Conservation (phyloP, 2,888 invertebrate genomes). For the Microchrysa polita region DNA sequence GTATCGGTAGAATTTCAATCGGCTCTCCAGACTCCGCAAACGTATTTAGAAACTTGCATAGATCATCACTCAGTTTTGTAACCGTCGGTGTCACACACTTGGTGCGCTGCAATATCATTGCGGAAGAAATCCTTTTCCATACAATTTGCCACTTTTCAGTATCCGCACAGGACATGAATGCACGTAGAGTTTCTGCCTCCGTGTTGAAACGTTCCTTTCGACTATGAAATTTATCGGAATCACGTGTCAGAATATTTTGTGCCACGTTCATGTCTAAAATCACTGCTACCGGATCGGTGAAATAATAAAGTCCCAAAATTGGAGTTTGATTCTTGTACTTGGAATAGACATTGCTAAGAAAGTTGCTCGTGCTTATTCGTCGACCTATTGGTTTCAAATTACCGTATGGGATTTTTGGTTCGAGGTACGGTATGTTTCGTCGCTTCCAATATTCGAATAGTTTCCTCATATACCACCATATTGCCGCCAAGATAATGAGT, state of each 20-base stretch:
- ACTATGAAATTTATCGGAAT: slow-evolving; percentile 56
- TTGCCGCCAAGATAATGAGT: neutral
- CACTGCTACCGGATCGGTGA: slow-evolving; percentile 44
- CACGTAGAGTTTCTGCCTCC: slow-evolving; percentile 56
- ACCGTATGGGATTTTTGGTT: slow-evolving; percentile 28
- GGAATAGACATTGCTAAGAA: slow-evolving; percentile 53
- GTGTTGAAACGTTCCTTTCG: slow-evolving; percentile 54
- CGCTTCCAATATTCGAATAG: slow-evolving; percentile 52
- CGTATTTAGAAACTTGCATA: slow-evolving; percentile 55
- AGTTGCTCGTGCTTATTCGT: slow-evolving; percentile 53
- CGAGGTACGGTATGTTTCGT: neutral
- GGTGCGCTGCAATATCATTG: slow-evolving; percentile 67
- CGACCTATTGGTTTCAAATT: slow-evolving; percentile 52
- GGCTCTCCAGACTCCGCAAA: slow-evolving; percentile 43
- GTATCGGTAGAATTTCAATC: slow-evolving; percentile 59
- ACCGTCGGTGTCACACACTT: slow-evolving; percentile 62
- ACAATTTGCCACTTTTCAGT: slow-evolving; percentile 65
- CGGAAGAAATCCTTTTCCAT: slow-evolving; percentile 64
- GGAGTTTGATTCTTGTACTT: slow-evolving; percentile 40
- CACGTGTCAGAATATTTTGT: slow-evolving; percentile 55
- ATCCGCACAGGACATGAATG: slow-evolving; percentile 60
- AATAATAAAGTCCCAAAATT: slow-evolving; percentile 46
- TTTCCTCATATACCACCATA: neutral
- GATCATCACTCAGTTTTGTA: slow-evolving; percentile 52
- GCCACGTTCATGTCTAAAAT: slow-evolving; percentile 59